Conservation (phyloP, 1,140 invertebrate genomes). For the Plectus sambesii region DNA sequence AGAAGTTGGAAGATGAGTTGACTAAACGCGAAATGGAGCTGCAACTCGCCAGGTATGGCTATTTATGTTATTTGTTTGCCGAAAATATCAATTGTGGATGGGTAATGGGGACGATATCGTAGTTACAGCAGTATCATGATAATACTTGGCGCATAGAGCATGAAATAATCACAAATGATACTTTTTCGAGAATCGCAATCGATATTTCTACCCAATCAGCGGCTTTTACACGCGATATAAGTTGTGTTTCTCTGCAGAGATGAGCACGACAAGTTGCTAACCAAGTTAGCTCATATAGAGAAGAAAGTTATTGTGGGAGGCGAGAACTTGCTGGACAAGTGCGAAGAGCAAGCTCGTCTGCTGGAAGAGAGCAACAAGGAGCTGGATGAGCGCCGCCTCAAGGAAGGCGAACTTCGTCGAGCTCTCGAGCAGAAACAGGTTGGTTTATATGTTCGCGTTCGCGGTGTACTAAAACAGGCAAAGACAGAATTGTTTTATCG, state of each 20-base stretch:
- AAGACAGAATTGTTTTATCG: too few relatives aligned
- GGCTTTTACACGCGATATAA: background rate
- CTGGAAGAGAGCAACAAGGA: constrained; percentile 74
- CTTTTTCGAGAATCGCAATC: too few relatives aligned
- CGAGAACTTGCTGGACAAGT: constrained; percentile 93
- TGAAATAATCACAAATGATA: too few relatives aligned
- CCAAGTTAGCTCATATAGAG: constrained; percentile 77
- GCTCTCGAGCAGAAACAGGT: constrained; percentile 69
- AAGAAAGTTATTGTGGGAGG: constrained; percentile 93
- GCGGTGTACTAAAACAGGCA: too few relatives aligned
- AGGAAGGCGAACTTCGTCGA: constrained; percentile 69
- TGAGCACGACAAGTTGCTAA: constrained; percentile 57
- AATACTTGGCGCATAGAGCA: background rate
- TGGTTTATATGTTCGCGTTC: constrained; percentile 13
- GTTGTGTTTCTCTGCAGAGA: constrained; percentile 50
- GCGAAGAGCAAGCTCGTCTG: constrained; percentile 78
- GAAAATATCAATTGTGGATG: too few relatives aligned
- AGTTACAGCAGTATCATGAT: background rate
- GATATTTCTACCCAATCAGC: too few relatives aligned
- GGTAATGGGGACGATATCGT: background rate
- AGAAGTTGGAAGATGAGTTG: constrained; percentile 11
- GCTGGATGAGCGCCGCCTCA: constrained; percentile 65
- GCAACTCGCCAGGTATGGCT: background rate
- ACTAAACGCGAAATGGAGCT: constrained; percentile 5
- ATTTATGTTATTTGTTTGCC: too few relatives aligned